Evolutionary conservation across 2,113 vertebrate species (phyloP).

Genomic region (Serinus canaria): DNA sequence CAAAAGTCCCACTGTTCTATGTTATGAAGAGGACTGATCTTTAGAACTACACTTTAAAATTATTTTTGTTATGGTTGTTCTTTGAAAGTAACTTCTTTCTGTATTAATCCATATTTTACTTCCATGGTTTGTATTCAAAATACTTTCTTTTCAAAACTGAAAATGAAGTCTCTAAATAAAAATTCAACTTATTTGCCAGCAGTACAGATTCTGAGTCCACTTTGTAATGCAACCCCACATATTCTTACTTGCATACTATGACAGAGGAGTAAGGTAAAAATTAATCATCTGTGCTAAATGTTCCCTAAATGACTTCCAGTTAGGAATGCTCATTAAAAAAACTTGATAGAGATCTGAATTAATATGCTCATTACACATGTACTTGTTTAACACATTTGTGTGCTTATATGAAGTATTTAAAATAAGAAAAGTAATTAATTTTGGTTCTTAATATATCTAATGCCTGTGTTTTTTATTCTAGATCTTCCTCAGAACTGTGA

Average conservation of each 20-base stretch:
- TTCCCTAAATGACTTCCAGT: not conserved
- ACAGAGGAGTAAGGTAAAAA: not conserved
- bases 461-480: constrained; percentile 65
- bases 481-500: constrained; percentile 94
- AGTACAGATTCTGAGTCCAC: not conserved
- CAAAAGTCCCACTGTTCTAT: not conserved
- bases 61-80: not conserved
- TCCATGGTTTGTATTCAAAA: not conserved
- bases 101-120: not conserved
- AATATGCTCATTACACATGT: not conserved
- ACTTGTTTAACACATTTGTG: not conserved
- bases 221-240: not conserved
- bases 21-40: not conserved
- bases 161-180: not conserved
- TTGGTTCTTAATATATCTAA: not conserved
- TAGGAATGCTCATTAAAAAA: not conserved
- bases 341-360: not conserved
- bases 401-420: not conserved
- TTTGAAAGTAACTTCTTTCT: not conserved
- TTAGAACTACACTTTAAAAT: not conserved
- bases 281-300: not conserved
- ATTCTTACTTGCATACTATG: not conserved
- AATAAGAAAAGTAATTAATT: not conserved
- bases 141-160: not conserved
- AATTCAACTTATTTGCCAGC: not conserved